Evolutionary conservation across 64 coral and sea anemone genomes (phyloP), one percentile per base, ranked within the genome.

Genomic region (Dendrophyllia cribrosa): DNA sequence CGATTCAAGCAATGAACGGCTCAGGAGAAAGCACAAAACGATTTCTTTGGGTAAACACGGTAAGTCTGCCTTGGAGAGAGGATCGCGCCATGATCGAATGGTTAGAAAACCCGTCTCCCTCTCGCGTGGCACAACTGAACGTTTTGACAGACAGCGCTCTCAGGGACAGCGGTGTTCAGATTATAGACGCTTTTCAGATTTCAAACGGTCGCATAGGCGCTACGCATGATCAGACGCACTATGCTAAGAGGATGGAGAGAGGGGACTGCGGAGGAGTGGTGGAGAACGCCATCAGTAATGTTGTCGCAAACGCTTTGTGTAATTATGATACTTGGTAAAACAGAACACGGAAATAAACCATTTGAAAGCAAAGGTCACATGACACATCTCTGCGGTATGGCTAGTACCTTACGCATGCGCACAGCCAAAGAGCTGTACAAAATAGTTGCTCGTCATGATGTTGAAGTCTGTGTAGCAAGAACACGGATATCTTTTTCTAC

Each of bases 141-240:
- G 13, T 45, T 43, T 23, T 96, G 15, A 72, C 91, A 8, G 97
- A 99, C 78, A 63, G 51, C 48, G 70, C 89, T 14, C 88, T 99
- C 68, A 63, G 65, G 24, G 64, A 88, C 20, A 64, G 86, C 23
- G 94, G 94, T 9, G 90, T 99, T 43, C 97, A 96, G 51, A 79
- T 99, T 53, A 79, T 99, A 19, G 97, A 99, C 26, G 97, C 94
- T 17, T 99, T 99, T 86, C 97, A 99, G 85, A 94, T 99, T 43
- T 96, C 94, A 60, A 99, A 99, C 53, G 93, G 91, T 77, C 97
- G 97, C 9, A 91, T 99, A 65, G 88, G 94, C 0, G 97, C 97
- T 1, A 96, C 94, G 3, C 94, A 96, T 63, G 97, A 99, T 78
- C 91, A 93, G 50, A 99, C 97, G 9, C 97, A 99, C 44, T 99